phyloP scores from a whole-genome alignment of 2,888 invertebrate species.

The Polyploca ridens region DNA sequence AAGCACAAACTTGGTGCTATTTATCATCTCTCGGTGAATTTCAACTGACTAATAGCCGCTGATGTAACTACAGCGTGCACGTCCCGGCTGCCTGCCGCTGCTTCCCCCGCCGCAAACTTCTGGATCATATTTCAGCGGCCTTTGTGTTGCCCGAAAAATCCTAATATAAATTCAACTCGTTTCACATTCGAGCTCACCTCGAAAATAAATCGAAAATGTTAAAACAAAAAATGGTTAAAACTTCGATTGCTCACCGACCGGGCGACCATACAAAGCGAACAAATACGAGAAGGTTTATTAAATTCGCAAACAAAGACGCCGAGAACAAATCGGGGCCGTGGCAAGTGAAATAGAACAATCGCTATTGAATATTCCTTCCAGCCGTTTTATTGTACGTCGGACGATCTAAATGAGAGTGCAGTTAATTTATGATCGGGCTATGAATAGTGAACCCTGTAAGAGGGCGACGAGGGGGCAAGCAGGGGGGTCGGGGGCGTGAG shows the following conservation, averaged over 20 bases:
- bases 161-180: not conserved
- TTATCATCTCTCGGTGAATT: conserved; percentile 3
- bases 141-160: not conserved
- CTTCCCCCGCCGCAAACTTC: not conserved
- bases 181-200: not conserved
- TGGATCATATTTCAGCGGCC: not conserved
- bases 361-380: conserved; percentile 44
- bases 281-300: conserved; percentile 30
- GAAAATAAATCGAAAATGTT: not conserved
- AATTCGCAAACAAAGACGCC: conserved; percentile 7
- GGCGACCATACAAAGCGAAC: conserved; percentile 27
- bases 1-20: conserved; percentile 2
- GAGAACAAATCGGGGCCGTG: not conserved
- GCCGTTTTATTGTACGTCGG: conserved; percentile 32
- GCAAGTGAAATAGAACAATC: conserved; percentile 40
- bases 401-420: conserved; percentile 50
- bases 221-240: conserved; percentile 27
- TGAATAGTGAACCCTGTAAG: conserved; percentile 36
- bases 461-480: conserved; percentile 14
- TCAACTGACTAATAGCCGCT: not conserved
- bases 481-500: conserved; percentile 20
- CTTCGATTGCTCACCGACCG: conserved; percentile 35
- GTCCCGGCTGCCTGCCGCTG: not conserved
- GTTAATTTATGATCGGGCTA: conserved; percentile 56
- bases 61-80: not conserved